Conservation (phyloP, 2,888 invertebrate genomes). For the Meliscaeva auricollis region DNA sequence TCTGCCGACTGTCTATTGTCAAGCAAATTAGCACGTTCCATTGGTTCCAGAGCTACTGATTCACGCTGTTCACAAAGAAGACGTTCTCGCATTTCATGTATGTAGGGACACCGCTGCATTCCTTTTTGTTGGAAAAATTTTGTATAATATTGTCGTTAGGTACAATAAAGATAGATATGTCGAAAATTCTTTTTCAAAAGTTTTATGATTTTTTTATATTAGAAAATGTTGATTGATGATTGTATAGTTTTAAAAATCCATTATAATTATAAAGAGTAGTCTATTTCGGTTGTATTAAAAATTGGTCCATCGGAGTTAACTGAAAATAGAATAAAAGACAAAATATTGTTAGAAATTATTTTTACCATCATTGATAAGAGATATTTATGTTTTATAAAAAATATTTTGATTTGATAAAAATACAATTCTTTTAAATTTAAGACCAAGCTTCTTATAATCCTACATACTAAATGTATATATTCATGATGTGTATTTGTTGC, state of each 20-base stretch:
- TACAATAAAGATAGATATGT: slow-evolving; percentile 56
- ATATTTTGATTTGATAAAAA: no score
- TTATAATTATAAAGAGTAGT: slow-evolving; percentile 21
- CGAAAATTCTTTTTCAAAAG: slow-evolving; percentile 22
- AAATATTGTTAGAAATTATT: not conserved
- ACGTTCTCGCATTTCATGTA: slow-evolving; percentile 97
- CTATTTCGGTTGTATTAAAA: slow-evolving; percentile 46
- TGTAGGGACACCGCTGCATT: slow-evolving; percentile 91
- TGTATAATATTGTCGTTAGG: slow-evolving; percentile 44
- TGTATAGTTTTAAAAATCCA: slow-evolving; percentile 57
- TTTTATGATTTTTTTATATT: slow-evolving; percentile 19
- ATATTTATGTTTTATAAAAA: no score
- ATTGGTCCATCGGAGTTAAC: slow-evolving; percentile 73
- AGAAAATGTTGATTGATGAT: slow-evolving; percentile 39
- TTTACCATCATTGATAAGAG: no score
- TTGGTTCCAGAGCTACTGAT: slow-evolving; percentile 87
- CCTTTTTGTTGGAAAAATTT: slow-evolving; percentile 77
- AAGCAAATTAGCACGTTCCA: slow-evolving; percentile 85
- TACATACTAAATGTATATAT: no score
- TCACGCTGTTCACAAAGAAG: slow-evolving; percentile 90
- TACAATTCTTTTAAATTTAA: no score
- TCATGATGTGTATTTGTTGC: no score
- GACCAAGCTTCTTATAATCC: no score
- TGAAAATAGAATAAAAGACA: slow-evolving; percentile 50
- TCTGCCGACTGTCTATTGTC: slow-evolving; percentile 85